Evolutionary conservation across 2,888 invertebrate species (phyloP).

Genomic region (Andricus quercusramuli): DNA sequence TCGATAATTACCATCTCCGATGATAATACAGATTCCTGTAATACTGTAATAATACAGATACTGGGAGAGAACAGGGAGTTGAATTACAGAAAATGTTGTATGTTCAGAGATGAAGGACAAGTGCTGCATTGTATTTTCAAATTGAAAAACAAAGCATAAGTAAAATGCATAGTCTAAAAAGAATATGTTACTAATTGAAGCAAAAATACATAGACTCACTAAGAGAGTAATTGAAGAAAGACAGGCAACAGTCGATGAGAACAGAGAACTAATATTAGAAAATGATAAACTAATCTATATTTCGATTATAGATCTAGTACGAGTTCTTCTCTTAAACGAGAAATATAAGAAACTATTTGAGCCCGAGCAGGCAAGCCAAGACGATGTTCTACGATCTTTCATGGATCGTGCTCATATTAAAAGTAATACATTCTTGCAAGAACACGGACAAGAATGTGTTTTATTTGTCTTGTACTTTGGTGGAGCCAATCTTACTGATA

Average conservation of each 20-base stretch:
- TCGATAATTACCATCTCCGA: too few species aligned
- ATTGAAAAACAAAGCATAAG: not conserved
- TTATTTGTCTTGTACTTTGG: not conserved
- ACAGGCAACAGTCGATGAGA: not conserved
- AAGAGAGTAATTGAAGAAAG: slow-evolving; percentile 2
- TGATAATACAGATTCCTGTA: too few species aligned
- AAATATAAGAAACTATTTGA: not conserved
- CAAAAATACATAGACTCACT: not conserved
- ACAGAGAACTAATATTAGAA: not conserved
- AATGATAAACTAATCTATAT: not conserved
- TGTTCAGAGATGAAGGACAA: not conserved
- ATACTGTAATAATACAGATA: too few species aligned
- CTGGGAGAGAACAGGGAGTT: too few species aligned
- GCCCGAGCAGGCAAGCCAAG: not conserved
- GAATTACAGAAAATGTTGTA: not conserved
- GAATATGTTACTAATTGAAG: not conserved
- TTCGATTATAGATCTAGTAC: slow-evolving; percentile 13
- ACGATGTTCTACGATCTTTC: not conserved
- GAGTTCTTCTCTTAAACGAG: too few species aligned
- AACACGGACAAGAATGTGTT: not conserved
- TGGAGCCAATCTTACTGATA: not conserved
- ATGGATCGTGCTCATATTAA: not conserved
- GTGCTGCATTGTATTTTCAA: not conserved
- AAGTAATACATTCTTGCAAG: not conserved
- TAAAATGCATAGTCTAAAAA: not conserved